Evolutionary conservation across 2,113 vertebrate species (phyloP), one percentile per base, ranked within the genome.

Genomic region (Aptenodytes forsteri): DNA sequence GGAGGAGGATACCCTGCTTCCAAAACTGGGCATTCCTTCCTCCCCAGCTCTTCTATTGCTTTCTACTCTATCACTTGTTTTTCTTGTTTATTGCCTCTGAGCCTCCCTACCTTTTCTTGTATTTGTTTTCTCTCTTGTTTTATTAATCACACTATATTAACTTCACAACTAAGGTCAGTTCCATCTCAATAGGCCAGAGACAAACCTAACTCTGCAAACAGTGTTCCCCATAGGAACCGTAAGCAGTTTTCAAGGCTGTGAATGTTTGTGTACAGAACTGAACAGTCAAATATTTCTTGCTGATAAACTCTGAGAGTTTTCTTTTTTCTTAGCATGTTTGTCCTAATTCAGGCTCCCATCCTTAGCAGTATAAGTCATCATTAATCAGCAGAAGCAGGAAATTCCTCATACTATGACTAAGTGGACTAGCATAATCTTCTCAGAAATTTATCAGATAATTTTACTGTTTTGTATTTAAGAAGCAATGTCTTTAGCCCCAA

Each of bases 301-400:
- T 49, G 62, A 82, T 73, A 85, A 93, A 42, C 55, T 93, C 26
- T 50, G 16, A 2, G 5, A 59, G 27, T 46, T 65, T 81, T 73
- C 13, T 49, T 73, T 67, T 89, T 95, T 92, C 78, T 76, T 49
- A 83, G 66, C 20, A 23, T 69, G n/a, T 70, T 71, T 89, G 22
- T 69, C 44, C 55, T 93, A 88, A 94, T 75, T 89, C 73, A 96
- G 87, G 32, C n/a, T 97, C 20, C 50, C 75, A 95, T 69, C 7
- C n/a, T 71, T 38, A 95, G 71, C 36, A 90, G 11, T 47, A 62
- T 77, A 97, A 87, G 50, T 49, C 83, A 69, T 87, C 52, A 83
- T 83, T 95, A 86, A 95, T 88, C 93, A 92, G 29, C 50, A 89
- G 62, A 80, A 95, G 84, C 9, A 76, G 66, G 44, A 93, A 94